A percentile compares a stretch with the other conserved stretches of the same genome.
Evolutionary conservation across 2,888 invertebrate species (phyloP).

Genomic region (Brachyptera putata): DNA sequence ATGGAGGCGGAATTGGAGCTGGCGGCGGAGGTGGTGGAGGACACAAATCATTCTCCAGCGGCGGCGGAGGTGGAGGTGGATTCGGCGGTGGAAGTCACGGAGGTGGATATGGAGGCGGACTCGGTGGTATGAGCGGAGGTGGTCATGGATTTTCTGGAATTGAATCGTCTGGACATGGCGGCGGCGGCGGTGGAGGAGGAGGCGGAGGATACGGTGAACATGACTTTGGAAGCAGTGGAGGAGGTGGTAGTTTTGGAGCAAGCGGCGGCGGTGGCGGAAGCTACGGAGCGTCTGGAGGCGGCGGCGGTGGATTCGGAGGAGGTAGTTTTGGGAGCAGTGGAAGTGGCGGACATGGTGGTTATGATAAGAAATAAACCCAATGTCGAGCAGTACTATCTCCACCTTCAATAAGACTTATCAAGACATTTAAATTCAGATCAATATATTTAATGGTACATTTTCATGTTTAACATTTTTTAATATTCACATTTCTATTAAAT

Average conservation of each 20-base stretch:
- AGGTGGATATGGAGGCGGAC: slow-evolving; percentile 17
- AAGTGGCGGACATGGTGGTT: slow-evolving; percentile 9
- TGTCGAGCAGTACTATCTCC: too few species aligned
- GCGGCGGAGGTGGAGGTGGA: slow-evolving; percentile 46
- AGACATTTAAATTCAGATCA: too few species aligned
- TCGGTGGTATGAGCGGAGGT: slow-evolving; percentile 22
- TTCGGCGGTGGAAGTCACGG: slow-evolving; percentile 23
- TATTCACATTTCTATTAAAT: too few species aligned
- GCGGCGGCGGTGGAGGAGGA: slow-evolving; percentile 45
- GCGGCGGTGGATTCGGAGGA: not conserved
- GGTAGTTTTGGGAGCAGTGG: not conserved
- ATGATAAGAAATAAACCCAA: slow-evolving; percentile 2
- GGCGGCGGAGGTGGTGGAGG: slow-evolving; percentile 33
- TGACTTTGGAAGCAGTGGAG: slow-evolving; percentile 5
- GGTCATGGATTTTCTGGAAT: slow-evolving; percentile 15
- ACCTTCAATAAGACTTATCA: too few species aligned
- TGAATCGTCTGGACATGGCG: slow-evolving; percentile 42
- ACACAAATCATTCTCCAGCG: too few species aligned
- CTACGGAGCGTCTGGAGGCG: slow-evolving; percentile 1
- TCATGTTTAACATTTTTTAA: too few species aligned
- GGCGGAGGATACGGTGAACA: slow-evolving; percentile 18
- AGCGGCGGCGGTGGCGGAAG: slow-evolving; percentile 37
- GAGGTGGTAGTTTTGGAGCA: slow-evolving; percentile 34
- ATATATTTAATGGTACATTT: too few species aligned
- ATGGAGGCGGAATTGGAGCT: slow-evolving; percentile 15